Base-by-base conservation (phyloP, 2,888 invertebrate species). In the Andricus quercusramuli region DNA sequence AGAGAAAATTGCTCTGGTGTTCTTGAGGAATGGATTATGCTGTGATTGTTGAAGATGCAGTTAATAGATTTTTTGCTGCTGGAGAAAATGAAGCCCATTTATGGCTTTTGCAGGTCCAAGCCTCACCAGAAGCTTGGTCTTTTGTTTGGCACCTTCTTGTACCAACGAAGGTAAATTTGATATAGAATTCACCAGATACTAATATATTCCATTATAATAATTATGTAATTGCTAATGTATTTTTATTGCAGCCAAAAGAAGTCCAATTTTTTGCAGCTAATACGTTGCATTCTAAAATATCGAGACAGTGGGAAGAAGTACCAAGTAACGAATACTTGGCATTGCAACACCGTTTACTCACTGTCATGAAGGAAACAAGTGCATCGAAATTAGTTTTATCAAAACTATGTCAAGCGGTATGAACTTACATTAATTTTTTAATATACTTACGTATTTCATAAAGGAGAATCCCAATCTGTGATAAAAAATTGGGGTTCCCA, bases 221-320 rank as follows among this genome's bases (percentile, higher is more conserved):
- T 29, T 37, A 6, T 17, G 22, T 37, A 68, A 77, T 29, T 65
- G 37, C 22, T 37, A 67, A 67, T 51, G 22, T 76, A 15, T 56
- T 44, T 67, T 41, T 79, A 17, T 94, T 94, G 68, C 92, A 98
- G 97, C 94, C 95, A 79, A 96, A 96, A 85, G 98, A 98, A 94
- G 96, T 98, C 51, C 98, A 98, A 93, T 98, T 98, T 93, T 99
- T 97, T 94, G 98, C 97, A 79, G 98, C 98, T 6, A 97, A 97
- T 74, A 98, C 98, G 41, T 93, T 99, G 32, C 97, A 98, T 89
- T 95, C 96, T 0, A 99, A 99, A 93, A 95, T 99, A 77, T 95
- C 97, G 87, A 96, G 97, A 90, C 96, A 96, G 90, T 98, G 98
- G 97, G 94, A 95, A 90, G 98, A 98, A 93, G 95, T 98, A 41